Evolutionary conservation across 2,113 vertebrate genomes (phyloP).

Genomic region (Chascanopsetta lugubris): DNA sequence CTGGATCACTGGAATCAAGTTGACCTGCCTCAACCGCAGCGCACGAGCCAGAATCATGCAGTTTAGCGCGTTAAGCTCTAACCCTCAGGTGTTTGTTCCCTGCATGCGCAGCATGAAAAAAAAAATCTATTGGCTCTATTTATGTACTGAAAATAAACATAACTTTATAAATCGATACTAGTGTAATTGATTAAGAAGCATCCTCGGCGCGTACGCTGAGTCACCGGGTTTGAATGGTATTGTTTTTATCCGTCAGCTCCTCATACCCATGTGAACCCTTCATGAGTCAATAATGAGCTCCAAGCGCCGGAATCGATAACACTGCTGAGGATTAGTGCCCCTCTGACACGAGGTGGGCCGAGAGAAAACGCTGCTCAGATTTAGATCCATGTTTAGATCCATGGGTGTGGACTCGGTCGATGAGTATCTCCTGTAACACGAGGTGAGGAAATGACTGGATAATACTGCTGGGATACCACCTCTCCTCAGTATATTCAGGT

Average conservation of each 20-base stretch:
- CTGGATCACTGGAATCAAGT: constrained; percentile 28
- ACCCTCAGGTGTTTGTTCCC: constrained; percentile 10
- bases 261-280: constrained; percentile 41
- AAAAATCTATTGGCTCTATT: not conserved
- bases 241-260: constrained; percentile 40
- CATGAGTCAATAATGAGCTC: constrained; percentile 63
- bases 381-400: constrained; percentile 20
- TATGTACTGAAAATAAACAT: constrained; percentile 5
- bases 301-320: constrained; percentile 53
- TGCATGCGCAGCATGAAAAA: not conserved
- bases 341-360: constrained; percentile 41
- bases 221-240: constrained; percentile 20
- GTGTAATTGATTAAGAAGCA: constrained; percentile 16
- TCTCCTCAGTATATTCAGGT: constrained; percentile 6
- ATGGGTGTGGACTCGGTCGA: constrained; percentile 23
- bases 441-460: not conserved
- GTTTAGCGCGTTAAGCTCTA: constrained; percentile 13
- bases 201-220: not conserved
- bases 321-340: constrained; percentile 51
- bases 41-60: constrained; percentile 3
- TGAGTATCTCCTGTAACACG: constrained; percentile 9
- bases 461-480: constrained; percentile 7
- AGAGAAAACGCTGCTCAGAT: constrained; percentile 25
- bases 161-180: not conserved
- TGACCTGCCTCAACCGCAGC: constrained; percentile 25